Evolutionary conservation across 1,140 invertebrate species (phyloP).

Genomic region (Lucilia cuprina): DNA sequence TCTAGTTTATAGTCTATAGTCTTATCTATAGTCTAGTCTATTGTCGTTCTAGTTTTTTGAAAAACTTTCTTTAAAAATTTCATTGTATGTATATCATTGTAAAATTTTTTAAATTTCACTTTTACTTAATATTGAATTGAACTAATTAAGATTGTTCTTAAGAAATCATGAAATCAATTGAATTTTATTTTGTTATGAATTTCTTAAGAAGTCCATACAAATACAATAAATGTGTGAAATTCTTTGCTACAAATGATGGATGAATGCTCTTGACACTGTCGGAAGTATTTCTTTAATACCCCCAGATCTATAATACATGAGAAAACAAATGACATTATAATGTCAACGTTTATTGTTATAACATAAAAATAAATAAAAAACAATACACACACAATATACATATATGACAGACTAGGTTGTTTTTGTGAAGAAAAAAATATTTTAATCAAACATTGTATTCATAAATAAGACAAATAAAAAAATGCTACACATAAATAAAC

Average conservation of each 20-base stretch:
- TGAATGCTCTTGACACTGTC: neutral
- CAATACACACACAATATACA: too few relatives aligned
- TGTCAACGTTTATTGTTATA: neutral
- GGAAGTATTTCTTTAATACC: neutral
- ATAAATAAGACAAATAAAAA: neutral
- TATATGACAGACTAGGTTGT: too few relatives aligned
- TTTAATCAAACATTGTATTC: neutral
- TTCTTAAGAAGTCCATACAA: neutral
- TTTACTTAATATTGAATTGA: neutral
- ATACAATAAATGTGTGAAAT: neutral
- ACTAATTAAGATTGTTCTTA: neutral
- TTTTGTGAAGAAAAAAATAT: too few relatives aligned
- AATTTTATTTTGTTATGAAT: too few relatives aligned
- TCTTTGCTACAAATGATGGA: neutral
- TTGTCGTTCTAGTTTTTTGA: too few relatives aligned
- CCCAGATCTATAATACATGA: neutral
- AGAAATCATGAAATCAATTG: neutral
- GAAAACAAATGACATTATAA: neutral
- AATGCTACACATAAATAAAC: neutral
- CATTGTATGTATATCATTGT: neutral
- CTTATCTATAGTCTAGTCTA: too few relatives aligned
- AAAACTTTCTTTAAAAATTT: too few relatives aligned
- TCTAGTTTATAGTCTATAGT: too few relatives aligned
- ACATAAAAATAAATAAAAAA: neutral
- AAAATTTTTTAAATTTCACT: neutral